Evolutionary conservation across 2,888 invertebrate species (phyloP).

Genomic region (Oscheius sp.): DNA sequence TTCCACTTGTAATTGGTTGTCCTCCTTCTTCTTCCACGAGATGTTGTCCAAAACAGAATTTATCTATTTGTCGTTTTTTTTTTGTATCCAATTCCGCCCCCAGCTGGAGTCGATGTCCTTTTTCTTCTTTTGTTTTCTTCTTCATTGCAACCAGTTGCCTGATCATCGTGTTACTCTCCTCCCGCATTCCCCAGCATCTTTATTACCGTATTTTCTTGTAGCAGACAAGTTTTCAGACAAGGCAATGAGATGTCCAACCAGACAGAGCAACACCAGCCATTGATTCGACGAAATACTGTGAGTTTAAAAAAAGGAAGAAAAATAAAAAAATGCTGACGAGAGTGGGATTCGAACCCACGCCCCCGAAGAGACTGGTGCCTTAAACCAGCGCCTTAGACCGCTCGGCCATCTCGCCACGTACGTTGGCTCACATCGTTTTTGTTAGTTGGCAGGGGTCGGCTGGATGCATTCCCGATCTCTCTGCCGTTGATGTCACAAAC

Average conservation of each 20-base stretch:
- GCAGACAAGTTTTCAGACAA: conserved; percentile 6
- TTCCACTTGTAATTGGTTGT: no score
- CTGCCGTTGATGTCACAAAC: background rate
- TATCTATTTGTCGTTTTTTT: background rate
- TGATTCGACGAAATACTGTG: conserved; percentile 9
- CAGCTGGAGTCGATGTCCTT: background rate
- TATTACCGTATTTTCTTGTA: background rate
- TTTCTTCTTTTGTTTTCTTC: no score
- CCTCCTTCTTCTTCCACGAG: no score
- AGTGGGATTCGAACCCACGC: conserved; percentile 68
- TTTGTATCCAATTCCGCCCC: background rate
- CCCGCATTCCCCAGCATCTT: background rate
- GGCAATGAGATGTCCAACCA: conserved; percentile 21
- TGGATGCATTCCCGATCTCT: background rate
- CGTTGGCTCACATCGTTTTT: background rate
- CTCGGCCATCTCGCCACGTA: conserved; percentile 80
- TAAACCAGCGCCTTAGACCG: conserved; percentile 90
- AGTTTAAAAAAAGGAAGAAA: background rate
- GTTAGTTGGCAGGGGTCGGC: background rate
- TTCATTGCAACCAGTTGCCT: no score
- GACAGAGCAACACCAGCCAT: conserved; percentile 14
- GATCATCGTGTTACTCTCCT: background rate
- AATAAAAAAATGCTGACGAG: conserved; percentile 44
- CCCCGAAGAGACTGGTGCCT: conserved; percentile 84
- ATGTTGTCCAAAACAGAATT: background rate